phyloP scores from a whole-genome alignment of 2,888 invertebrate genomes.

The Galerucella pusilla region DNA sequence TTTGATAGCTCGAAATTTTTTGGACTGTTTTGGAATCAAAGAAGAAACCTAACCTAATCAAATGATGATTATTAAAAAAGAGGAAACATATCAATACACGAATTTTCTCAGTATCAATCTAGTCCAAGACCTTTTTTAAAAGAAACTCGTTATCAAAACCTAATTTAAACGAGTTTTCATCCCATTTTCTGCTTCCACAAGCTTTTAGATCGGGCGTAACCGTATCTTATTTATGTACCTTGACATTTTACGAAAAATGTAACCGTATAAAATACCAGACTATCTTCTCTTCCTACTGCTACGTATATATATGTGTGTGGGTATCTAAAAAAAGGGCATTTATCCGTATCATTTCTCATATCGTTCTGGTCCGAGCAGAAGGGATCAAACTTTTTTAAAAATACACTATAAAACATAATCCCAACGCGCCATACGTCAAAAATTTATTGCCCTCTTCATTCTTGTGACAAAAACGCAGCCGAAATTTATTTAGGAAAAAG shows the following conservation, averaged over 20 bases:
- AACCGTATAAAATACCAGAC: conserved; percentile 20
- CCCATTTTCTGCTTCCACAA: not conserved
- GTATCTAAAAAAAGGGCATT: conserved; percentile 49
- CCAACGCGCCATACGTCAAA: conserved; percentile 50
- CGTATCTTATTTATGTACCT: conserved; percentile 22
- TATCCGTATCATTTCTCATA: conserved; percentile 54
- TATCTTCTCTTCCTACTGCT: conserved; percentile 15
- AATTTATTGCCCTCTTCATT: conserved; percentile 49
- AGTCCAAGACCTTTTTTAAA: not conserved
- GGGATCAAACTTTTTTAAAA: conserved; percentile 54
- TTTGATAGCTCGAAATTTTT: too few species aligned
- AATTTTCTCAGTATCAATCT: too few species aligned
- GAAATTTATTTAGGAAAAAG: conserved; percentile 44
- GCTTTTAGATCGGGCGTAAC: not conserved
- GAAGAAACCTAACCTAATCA: too few species aligned
- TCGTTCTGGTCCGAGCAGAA: conserved; percentile 47
- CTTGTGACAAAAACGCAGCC: conserved; percentile 45
- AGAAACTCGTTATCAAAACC: not conserved
- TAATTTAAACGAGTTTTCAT: not conserved
- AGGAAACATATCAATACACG: too few species aligned
- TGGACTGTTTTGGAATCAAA: too few species aligned
- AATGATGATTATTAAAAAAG: too few species aligned
- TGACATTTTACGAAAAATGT: conserved; percentile 25
- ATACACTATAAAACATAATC: conserved; percentile 55
- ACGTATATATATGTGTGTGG: conserved; percentile 39